These are phyloP conservation scores for Phrynosoma platyrhinos DNA, from an alignment of 2,113 vertebrate species.

Conservation along the genomic window DNA sequence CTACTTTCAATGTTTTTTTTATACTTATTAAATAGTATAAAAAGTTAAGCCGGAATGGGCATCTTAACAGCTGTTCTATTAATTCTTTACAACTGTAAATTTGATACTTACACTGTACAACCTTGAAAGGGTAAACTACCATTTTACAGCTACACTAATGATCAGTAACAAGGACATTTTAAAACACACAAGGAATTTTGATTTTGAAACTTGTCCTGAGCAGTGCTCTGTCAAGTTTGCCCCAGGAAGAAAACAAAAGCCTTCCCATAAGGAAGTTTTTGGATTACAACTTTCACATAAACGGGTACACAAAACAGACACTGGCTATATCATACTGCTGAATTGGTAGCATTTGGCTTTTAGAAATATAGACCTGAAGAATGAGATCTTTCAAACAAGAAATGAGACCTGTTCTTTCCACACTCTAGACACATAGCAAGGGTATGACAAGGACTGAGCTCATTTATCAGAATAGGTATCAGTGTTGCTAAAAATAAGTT, in stretches of 20 bases:
- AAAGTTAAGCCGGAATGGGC: background rate
- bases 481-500: conserved; percentile 18
- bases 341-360: background rate
- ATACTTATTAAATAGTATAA: background rate
- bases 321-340: background rate
- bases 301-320: no score
- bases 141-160: background rate
- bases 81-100: background rate
- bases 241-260: background rate
- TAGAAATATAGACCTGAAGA: background rate
- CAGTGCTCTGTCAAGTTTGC: no score
- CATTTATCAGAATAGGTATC: background rate
- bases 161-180: background rate
- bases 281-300: no score
- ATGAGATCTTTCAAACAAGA: background rate
- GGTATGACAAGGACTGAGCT: background rate
- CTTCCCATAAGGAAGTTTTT: background rate
- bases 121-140: background rate
- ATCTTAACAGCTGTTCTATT: background rate
- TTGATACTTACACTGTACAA: background rate
- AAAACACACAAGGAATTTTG: background rate
- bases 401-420: background rate
- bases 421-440: background rate
- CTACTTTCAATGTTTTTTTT: background rate
- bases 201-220: background rate